Evolutionary conservation across 2,888 invertebrate genomes (phyloP), one percentile per base, ranked within the genome.

Genomic region (Chrysotoxum bicinctum): DNA sequence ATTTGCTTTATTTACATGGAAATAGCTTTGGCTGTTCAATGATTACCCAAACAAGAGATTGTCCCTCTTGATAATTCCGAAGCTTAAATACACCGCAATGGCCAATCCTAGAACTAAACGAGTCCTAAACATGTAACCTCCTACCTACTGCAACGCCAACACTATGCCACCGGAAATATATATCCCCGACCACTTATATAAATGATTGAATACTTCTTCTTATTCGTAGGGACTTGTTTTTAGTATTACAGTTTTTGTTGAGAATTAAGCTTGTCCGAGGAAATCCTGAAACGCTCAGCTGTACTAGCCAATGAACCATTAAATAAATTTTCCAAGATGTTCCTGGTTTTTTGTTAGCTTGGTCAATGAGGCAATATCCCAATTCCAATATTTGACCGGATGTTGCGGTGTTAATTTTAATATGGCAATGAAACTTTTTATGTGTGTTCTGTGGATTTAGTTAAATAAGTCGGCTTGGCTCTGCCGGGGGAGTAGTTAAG

Each of bases 11-110:
- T 84, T 84, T 79, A 74, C 83, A 84, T 84, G 66, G 58, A 66
- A 84, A 84, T 74, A 56, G 64, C 83, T 45, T 75, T 66, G 56
- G 78, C 69, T 79, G 83, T 75, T 84, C 83, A 79, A 84, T 84
- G 83, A 79, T 58, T 79, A 70, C 79, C 83, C 83, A 84, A 79
- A 79, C 58, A 56, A 56, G 69, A 64, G 83, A 50, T 79, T 75
- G 75, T 40, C 26, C 68, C 21, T 30, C 30, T 64, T 64, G 64
- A 64, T 64, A 64, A 56, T 6, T 14, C 16, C 50, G 40, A 56
- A 56, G 9, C 37, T 21, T 16, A n/a, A n/a, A 37, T 40, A 23
- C 2, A n/a, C n/a, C 60, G 32, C n/a, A 60, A 60, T 60, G 26
- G 45, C 45, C 64, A 32, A 64, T 45, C 64, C 64, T 45, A 19